A percentile compares a stretch with the other conserved stretches of the same genome.
phyloP scores from a whole-genome alignment of 2,797 vertebrate species.

The Ara ararauna region DNA sequence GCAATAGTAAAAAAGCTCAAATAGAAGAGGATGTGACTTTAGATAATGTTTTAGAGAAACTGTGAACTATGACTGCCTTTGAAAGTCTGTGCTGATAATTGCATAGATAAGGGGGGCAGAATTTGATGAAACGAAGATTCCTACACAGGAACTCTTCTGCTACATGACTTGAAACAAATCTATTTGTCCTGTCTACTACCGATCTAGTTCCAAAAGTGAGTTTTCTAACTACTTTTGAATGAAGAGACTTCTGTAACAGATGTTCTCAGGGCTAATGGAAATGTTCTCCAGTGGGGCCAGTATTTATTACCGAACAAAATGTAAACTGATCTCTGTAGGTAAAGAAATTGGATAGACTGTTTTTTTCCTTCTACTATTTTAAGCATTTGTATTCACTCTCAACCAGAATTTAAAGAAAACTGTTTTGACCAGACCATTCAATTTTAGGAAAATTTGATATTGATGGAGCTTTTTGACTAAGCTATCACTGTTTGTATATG shows the following conservation, averaged over 20 bases:
- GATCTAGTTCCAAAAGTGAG: background rate
- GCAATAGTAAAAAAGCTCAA: background rate
- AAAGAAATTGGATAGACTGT: background rate
- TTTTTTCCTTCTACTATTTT: background rate
- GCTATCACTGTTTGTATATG: background rate
- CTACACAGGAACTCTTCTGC: background rate
- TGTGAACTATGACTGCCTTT: slow-evolving; percentile 30
- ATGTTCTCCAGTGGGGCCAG: background rate
- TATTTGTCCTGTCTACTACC: background rate
- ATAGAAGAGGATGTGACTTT: background rate
- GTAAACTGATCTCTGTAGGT: background rate
- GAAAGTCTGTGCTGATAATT: background rate
- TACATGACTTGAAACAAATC: background rate
- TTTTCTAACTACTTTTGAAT: background rate
- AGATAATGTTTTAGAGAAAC: background rate
- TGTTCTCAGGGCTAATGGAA: slow-evolving; percentile 5
- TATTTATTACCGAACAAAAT: slow-evolving; percentile 15
- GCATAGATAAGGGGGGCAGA: background rate
- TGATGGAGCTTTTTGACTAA: background rate
- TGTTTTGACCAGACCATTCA: background rate
- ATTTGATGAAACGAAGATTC: background rate
- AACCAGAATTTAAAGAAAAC: background rate
- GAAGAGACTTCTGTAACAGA: slow-evolving; percentile 1
- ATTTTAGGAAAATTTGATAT: background rate
- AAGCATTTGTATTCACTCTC: background rate